A percentile compares a stretch with the other conserved stretches of the same genome.
Conservation (phyloP, 1,140 invertebrate genomes). For the Ladona fulva region DNA sequence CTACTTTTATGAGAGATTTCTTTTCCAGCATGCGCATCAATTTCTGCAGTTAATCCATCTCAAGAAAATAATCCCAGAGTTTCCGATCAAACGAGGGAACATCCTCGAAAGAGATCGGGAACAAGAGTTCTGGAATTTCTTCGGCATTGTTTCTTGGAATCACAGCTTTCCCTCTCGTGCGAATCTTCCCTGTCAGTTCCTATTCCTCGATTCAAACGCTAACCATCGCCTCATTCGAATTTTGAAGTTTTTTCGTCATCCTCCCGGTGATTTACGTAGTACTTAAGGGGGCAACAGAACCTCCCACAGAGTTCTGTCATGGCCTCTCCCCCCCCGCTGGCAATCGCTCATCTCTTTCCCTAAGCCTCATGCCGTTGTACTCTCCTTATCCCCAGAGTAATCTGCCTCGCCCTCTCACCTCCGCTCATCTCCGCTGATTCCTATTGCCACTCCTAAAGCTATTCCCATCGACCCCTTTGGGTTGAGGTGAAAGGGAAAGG, state of each 20-base stretch:
- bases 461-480: not conserved
- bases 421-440: not conserved
- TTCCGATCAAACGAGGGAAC: too few relatives aligned
- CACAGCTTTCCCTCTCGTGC: conserved; percentile 1
- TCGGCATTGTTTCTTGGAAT: not conserved
- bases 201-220: not conserved
- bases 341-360: not conserved
- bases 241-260: not conserved
- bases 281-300: not conserved
- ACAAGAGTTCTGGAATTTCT: not conserved
- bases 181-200: not conserved
- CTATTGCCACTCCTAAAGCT: not conserved
- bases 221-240: too few relatives aligned
- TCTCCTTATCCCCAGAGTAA: too few relatives aligned
- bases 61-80: too few relatives aligned
- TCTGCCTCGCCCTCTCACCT: too few relatives aligned
- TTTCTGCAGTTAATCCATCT: too few relatives aligned
- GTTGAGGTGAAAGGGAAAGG: not conserved
- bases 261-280: not conserved
- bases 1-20: too few relatives aligned
- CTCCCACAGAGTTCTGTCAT: not conserved
- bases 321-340: not conserved
- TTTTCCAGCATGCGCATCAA: too few relatives aligned
- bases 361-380: too few relatives aligned
- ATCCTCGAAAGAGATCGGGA: too few relatives aligned